phyloP scores from a whole-genome alignment of 2,888 invertebrate species.

The Harpalus rufipes region DNA sequence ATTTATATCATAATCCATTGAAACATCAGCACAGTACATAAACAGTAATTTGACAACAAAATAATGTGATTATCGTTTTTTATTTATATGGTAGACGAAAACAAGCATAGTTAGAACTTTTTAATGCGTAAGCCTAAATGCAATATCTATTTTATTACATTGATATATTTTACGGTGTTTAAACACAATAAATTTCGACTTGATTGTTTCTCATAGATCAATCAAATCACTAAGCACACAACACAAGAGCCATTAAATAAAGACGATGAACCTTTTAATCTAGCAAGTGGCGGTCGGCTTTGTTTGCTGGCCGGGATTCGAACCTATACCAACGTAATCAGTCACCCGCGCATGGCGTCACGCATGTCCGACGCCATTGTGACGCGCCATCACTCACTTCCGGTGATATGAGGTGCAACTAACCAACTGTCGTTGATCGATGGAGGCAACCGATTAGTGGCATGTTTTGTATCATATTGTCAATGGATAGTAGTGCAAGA shows the following conservation, averaged over 20 bases:
- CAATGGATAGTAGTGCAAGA: neutral
- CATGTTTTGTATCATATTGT: slow-evolving; percentile 12
- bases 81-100: too few relatives aligned
- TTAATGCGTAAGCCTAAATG: too few relatives aligned
- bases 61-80: too few relatives aligned
- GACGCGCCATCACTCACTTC: slow-evolving; percentile 65
- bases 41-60: too few relatives aligned
- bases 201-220: slow-evolving; percentile 38
- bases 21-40: too few relatives aligned
- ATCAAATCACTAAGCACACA: slow-evolving; percentile 30
- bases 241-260: slow-evolving; percentile 44
- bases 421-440: slow-evolving; percentile 62
- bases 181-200: slow-evolving; percentile 28
- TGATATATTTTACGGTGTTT: neutral
- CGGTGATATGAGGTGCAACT: slow-evolving; percentile 65
- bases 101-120: too few relatives aligned
- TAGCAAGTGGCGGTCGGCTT: slow-evolving; percentile 38
- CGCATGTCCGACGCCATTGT: slow-evolving; percentile 61
- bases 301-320: slow-evolving; percentile 38
- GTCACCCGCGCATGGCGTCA: slow-evolving; percentile 49
- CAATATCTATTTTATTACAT: too few relatives aligned
- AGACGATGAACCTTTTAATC: slow-evolving; percentile 52
- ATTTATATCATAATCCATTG: too few relatives aligned
- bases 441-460: slow-evolving; percentile 26
- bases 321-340: slow-evolving; percentile 33